phyloP scores from a whole-genome alignment of 1,140 invertebrate species.

The Papilio xuthus region DNA sequence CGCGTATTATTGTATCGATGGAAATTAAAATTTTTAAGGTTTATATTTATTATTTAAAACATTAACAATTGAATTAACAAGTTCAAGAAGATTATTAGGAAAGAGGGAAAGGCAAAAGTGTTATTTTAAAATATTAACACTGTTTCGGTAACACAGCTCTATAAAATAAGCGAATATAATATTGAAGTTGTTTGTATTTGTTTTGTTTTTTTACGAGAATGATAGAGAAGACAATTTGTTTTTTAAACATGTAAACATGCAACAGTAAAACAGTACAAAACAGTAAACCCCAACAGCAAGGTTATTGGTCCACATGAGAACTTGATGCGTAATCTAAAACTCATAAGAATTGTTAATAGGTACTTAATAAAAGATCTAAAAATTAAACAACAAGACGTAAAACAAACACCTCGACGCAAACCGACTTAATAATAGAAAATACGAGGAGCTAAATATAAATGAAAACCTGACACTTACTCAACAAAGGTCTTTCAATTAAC shows the following conservation, averaged over 20 bases:
- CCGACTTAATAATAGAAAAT: neutral
- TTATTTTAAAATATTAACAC: neutral
- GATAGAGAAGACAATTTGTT: no score
- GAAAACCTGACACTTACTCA: neutral
- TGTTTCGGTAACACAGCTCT: no score
- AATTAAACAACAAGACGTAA: neutral
- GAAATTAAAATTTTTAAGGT: neutral
- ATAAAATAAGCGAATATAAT: no score
- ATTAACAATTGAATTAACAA: neutral
- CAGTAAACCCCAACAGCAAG: no score
- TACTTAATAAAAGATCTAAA: neutral
- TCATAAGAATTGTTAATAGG: neutral
- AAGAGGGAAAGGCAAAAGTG: neutral
- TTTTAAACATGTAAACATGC: no score
- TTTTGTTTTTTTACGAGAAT: no score
- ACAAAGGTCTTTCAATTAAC: slow-evolving; percentile 24
- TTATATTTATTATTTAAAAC: neutral
- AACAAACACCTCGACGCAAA: neutral
- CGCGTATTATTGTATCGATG: neutral
- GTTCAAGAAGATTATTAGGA: neutral
- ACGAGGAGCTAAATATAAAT: neutral
- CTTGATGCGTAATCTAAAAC: neutral
- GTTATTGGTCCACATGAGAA: no score
- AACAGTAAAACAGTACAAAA: no score
- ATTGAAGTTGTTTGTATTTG: no score